Percentiles rank a stretch among this genome's conserved stretches.
These are phyloP conservation scores for Heterohyrax brucei DNA, from an alignment of 2,797 vertebrate species.

Conservation along the genomic window DNA sequence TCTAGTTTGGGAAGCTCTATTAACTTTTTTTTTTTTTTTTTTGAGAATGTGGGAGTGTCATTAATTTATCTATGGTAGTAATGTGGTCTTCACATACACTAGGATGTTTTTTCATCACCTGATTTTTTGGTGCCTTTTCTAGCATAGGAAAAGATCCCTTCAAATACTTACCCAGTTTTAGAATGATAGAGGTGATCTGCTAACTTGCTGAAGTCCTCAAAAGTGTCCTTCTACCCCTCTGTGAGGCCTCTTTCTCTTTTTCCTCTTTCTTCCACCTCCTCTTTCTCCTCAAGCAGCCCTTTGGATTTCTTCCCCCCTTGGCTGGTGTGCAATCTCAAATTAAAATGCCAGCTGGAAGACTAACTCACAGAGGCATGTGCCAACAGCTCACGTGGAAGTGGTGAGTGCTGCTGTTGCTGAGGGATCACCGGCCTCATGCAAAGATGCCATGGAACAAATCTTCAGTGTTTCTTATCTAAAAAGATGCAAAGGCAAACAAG, in stretches of 20 bases:
- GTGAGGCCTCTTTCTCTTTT: background rate
- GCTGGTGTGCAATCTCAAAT: constrained; percentile 61
- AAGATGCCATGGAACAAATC: background rate
- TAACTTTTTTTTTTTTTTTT: constrained; percentile 49
- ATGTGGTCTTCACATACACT: background rate
- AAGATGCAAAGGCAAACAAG: constrained; percentile 14
- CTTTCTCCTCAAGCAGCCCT: constrained; percentile 40
- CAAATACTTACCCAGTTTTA: background rate
- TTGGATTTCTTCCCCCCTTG: constrained; percentile 57
- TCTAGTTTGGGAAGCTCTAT: constrained; percentile 46
- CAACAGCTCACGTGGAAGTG: constrained; percentile 61
- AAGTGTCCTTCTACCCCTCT: background rate
- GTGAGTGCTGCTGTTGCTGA: constrained; percentile 3
- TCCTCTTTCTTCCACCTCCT: background rate
- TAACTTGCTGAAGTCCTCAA: background rate
- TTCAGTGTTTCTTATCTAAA: background rate
- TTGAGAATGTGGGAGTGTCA: constrained; percentile 27
- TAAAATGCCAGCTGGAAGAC: constrained; percentile 77
- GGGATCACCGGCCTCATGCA: background rate
- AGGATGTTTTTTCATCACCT: constrained; percentile 8
- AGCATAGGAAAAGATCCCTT: background rate
- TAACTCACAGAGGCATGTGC: constrained; percentile 38
- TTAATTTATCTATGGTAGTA: constrained; percentile 43
- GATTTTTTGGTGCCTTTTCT: background rate
- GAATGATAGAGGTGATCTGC: background rate